phyloP scores from a whole-genome alignment of 2,888 invertebrate species.

The Tetranychus truncatus region DNA sequence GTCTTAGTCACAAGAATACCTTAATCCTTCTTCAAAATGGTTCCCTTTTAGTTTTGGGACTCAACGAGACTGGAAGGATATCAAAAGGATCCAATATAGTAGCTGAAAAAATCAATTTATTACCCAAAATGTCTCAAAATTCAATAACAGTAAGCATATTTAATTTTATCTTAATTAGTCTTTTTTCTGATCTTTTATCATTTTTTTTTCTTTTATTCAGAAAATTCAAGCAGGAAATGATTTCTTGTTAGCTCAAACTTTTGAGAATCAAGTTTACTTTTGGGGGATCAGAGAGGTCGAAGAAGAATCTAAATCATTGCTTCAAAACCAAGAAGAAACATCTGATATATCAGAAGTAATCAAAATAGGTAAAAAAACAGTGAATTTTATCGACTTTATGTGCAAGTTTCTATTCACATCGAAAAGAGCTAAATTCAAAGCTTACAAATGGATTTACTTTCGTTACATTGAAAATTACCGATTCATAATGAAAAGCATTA shows the following conservation, averaged over 20 bases:
- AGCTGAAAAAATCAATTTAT: conserved; percentile 15
- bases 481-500: too few species aligned
- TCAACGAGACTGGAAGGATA: background rate
- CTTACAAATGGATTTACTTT: too few species aligned
- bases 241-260: conserved; percentile 37
- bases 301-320: background rate
- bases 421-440: too few species aligned
- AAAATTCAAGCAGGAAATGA: conserved; percentile 39
- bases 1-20: background rate
- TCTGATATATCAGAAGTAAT: conserved; percentile 21
- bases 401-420: too few species aligned
- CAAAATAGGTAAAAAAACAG: conserved; percentile 23
- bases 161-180: conserved; percentile 16
- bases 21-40: background rate
- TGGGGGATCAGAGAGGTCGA: conserved; percentile 40
- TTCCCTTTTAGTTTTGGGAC: conserved; percentile 8
- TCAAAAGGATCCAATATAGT: background rate
- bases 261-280: conserved; percentile 47
- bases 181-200: background rate
- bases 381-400: too few species aligned
- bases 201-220: conserved; percentile 4
- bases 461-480: too few species aligned
- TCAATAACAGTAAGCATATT: conserved; percentile 31
- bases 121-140: conserved; percentile 31
- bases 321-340: conserved; percentile 15